phyloP scores from a whole-genome alignment of 2,888 invertebrate genomes.

The Nomada fucata region DNA sequence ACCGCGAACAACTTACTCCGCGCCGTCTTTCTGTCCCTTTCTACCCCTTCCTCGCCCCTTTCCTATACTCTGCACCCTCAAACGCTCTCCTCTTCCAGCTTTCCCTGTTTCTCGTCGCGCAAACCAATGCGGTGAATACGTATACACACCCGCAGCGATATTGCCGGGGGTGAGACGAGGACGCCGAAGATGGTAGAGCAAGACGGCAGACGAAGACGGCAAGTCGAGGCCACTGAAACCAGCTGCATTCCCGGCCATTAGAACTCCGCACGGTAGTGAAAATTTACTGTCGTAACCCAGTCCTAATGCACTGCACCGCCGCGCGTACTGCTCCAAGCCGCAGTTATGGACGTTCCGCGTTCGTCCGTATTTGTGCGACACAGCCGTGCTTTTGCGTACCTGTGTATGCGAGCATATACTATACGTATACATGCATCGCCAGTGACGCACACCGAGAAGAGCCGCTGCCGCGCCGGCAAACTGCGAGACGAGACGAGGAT shows the following conservation, averaged over 20 bases:
- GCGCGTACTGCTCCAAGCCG: constrained; percentile 68
- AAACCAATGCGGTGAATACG: constrained; percentile 24
- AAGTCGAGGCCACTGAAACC: constrained; percentile 81
- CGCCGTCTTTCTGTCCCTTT: constrained; percentile 26
- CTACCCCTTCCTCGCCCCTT: background rate
- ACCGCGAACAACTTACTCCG: constrained; percentile 81
- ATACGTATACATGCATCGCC: background rate
- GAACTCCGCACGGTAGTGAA: constrained; percentile 83
- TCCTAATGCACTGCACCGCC: constrained; percentile 82
- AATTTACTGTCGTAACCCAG: constrained; percentile 84
- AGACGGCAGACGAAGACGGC: constrained; percentile 62
- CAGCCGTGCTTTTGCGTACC: constrained; percentile 14
- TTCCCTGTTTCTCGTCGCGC: constrained; percentile 16
- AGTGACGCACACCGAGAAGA: constrained; percentile 5
- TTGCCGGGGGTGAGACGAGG: constrained; percentile 4
- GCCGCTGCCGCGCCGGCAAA: background rate
- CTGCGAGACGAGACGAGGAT: constrained; percentile 46
- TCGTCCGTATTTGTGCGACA: constrained; percentile 1
- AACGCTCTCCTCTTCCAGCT: constrained; percentile 36
- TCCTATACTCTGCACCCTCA: constrained; percentile 17
- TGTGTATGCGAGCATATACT: constrained; percentile 4
- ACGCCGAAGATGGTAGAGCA: constrained; percentile 12
- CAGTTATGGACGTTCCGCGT: constrained; percentile 78
- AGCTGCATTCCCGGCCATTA: constrained; percentile 84
- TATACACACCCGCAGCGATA: constrained; percentile 15